Evolutionary conservation across 2,797 vertebrate species (phyloP).

Genomic region (Clamator glandarius): DNA sequence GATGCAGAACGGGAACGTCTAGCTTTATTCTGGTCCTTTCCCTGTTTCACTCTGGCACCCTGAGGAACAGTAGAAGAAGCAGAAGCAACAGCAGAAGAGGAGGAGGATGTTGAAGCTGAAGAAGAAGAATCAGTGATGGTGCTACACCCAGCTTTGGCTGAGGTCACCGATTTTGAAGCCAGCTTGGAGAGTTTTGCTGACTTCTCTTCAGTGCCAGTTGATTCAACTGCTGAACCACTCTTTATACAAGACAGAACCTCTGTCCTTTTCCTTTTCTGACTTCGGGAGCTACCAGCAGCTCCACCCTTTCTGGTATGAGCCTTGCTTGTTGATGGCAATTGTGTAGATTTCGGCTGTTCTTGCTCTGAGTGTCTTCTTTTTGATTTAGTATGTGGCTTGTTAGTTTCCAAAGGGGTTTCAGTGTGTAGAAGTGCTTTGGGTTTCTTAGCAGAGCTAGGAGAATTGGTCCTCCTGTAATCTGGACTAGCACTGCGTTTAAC

Average conservation of each 20-base stretch:
- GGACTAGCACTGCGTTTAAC: conserved; percentile 95
- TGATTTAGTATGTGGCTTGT: conserved; percentile 86
- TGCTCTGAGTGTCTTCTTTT: conserved; percentile 93
- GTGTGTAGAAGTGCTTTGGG: conserved; percentile 89
- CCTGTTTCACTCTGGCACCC: conserved; percentile 97
- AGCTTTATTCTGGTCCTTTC: conserved; percentile 98
- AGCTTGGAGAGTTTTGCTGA: conserved; percentile 99
- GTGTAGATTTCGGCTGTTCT: conserved; percentile 83
- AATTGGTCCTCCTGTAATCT: conserved; percentile 92
- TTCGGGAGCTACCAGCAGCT: conserved; percentile 86
- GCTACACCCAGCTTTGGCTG: conserved; percentile 99
- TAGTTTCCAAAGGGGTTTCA: conserved; percentile 83
- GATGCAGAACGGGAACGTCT: conserved; percentile 96
- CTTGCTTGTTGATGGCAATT: conserved; percentile 89
- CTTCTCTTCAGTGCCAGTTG: conserved; percentile 92
- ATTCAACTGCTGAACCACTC: conserved; percentile 89
- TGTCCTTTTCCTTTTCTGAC: conserved; percentile 97
- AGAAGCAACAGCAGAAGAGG: conserved; percentile 91
- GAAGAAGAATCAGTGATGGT: conserved; percentile 98
- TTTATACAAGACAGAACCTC: conserved; percentile 90
- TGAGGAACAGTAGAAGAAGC: conserved; percentile 87
- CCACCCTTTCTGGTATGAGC: conserved; percentile 92
- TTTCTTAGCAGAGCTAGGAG: conserved; percentile 93
- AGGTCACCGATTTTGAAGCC: conserved; percentile 99
- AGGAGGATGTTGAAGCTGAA: conserved; percentile 97